Evolutionary conservation across 2,113 vertebrate species (phyloP).

Genomic region (Chlamydotis undulata): DNA sequence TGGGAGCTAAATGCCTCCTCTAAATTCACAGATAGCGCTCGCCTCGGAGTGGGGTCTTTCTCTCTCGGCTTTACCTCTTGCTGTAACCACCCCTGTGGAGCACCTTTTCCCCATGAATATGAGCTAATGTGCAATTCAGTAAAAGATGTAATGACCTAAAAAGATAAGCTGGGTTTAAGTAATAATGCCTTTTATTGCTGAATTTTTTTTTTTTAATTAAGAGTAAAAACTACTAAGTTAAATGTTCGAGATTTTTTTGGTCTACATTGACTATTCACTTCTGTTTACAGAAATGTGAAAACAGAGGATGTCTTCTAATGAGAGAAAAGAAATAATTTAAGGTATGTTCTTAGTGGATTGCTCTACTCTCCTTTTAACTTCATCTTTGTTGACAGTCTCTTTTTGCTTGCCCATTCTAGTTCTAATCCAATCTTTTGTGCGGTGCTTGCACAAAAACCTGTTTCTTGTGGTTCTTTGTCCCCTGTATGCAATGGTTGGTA

Average conservation of each 20-base stretch:
- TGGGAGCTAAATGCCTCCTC: background rate
- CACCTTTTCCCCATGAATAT: background rate
- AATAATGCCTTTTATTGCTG: background rate
- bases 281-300: background rate
- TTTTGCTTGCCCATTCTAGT: background rate
- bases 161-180: background rate
- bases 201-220: background rate
- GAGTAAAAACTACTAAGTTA: background rate
- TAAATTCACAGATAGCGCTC: background rate
- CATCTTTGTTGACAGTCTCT: background rate
- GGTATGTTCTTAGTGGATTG: background rate
- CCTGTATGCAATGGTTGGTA: background rate
- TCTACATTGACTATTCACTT: background rate
- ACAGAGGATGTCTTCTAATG: background rate
- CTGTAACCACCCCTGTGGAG: background rate
- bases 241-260: background rate
- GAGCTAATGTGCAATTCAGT: background rate
- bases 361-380: background rate
- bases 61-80: background rate
- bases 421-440: background rate
- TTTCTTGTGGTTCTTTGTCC: background rate
- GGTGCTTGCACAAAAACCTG: background rate
- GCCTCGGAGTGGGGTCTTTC: accelerated
- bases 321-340: background rate
- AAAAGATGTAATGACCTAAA: background rate